Base-by-base conservation (phyloP, 2,888 invertebrate genomes). In the Sipha maydis region DNA sequence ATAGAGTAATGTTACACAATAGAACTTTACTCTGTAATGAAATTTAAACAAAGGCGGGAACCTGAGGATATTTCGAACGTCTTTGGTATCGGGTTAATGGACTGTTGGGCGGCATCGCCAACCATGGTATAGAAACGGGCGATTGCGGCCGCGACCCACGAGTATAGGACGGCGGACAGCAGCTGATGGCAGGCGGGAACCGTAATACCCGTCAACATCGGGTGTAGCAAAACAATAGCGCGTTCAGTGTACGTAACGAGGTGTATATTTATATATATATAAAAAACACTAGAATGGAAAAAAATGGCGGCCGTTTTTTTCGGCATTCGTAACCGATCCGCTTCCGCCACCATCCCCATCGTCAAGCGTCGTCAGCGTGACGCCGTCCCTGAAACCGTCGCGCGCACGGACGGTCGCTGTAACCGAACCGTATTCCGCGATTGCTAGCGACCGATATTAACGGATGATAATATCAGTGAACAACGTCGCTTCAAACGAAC, bases 241-340 rank as follows among this genome's bases (percentile, higher is more conserved):
- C 61, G 61, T 21, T 25, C 25, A 28, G 0, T 82, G 25, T 61
- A 82, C 82, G 17, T 25, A 31, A 21, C 56, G 41, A 31, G 38
- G 38, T 28, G 28, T 11, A 69, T 69, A 28, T 19, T 56, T 56
- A 17, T 11, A 69, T 14, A 28, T 11, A 48, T 56, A 28, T 34
- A 80, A 56, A 61, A 61, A 61, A 61, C 21, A 19, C 61, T 25
- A 61, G 80, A 61, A 67, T 67, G 88, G 61, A 48, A 82, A 82
- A 86, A 88, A 82, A 88, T 88, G 88, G 88, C 88, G 88, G 61
- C 75, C 41, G 80, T 67, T 88, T 61, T 84, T 61, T 86, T 82
- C 48, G 48, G 78, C 61, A 75, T n/a, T 75, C 75, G 82, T 73
- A 41, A 31, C 71, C 73, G 79, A 71, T 17, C 69, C 77, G 41